Percentiles rank a stretch among this genome's conserved stretches.
These are phyloP conservation scores for Heloderma charlesbogerti DNA, from an alignment of 2,113 vertebrate genomes.

Conservation along the genomic window DNA sequence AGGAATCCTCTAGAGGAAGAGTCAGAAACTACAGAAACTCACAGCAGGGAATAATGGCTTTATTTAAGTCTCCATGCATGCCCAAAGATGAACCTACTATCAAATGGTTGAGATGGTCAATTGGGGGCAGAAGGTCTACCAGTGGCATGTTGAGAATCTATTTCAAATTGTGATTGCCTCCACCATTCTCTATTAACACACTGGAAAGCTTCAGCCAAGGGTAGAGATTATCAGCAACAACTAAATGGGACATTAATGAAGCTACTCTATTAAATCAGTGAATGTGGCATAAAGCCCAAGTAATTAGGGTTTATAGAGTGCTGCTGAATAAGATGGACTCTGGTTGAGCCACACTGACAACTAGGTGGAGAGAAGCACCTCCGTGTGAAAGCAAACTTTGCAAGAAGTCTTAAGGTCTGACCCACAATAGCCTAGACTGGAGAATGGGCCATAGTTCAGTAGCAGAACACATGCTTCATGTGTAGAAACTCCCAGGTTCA, in stretches of 20 bases:
- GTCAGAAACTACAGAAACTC: conserved; percentile 68
- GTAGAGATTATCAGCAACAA: conserved; percentile 3
- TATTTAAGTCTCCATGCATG: conserved; percentile 71
- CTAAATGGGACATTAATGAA: not conserved
- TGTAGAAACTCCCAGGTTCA: not conserved
- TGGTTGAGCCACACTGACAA: not conserved
- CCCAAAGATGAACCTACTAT: not conserved
- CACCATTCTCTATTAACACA: not conserved
- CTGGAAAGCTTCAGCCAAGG: not conserved
- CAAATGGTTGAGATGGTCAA: conserved; percentile 67
- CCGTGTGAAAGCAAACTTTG: not conserved
- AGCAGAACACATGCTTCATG: not conserved
- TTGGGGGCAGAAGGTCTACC: not conserved
- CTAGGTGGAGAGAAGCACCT: not conserved
- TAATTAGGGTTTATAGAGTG: not conserved
- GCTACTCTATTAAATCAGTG: not conserved
- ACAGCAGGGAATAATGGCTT: conserved; percentile 63
- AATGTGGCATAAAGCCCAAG: conserved; percentile 1
- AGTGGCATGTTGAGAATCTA: conserved; percentile 19
- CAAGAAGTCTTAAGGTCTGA: not conserved
- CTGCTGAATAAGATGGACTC: rapidly evolving
- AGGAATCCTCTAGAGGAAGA: conserved; percentile 74
- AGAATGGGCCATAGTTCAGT: not conserved
- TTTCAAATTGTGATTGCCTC: conserved; percentile 43
- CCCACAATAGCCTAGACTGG: not conserved